phyloP scores from a whole-genome alignment of 2,888 invertebrate species.

The Perizoma affinitatum region DNA sequence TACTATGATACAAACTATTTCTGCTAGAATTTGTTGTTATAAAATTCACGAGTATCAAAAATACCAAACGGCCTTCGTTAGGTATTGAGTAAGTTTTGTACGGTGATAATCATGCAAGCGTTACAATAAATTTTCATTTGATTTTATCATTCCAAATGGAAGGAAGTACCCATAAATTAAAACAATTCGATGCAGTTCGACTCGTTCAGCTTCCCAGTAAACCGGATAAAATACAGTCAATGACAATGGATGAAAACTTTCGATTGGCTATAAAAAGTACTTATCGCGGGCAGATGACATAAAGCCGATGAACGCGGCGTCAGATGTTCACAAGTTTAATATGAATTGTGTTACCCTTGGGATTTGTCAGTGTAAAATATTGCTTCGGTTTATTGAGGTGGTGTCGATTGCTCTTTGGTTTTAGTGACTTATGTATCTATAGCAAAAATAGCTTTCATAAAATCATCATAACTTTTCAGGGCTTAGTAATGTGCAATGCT shows the following conservation, averaged over 20 bases:
- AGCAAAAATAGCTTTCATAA: background rate
- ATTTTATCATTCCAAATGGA: constrained; percentile 21
- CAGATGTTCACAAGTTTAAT: constrained; percentile 22
- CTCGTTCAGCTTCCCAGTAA: constrained; percentile 9
- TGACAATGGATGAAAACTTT: constrained; percentile 21
- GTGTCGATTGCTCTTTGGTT: constrained; percentile 8
- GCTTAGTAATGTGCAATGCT: no score
- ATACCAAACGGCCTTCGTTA: no score
- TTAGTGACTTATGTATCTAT: constrained; percentile 4
- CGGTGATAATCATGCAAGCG: background rate
- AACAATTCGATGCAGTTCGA: background rate
- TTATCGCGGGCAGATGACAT: constrained; percentile 18
- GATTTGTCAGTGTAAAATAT: constrained; percentile 22
- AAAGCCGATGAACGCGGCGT: constrained; percentile 10
- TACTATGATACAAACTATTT: constrained; percentile 1
- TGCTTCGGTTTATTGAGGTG: constrained; percentile 13
- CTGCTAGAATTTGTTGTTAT: background rate
- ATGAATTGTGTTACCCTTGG: constrained; percentile 25
- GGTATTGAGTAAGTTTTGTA: no score
- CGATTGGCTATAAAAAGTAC: constrained; percentile 18
- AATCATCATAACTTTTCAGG: no score
- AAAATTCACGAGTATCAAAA: background rate
- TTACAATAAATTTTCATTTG: constrained; percentile 16
- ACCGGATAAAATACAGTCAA: constrained; percentile 18
- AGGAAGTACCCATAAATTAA: constrained; percentile 26